Evolutionary conservation across 2,888 invertebrate species (phyloP), one percentile per base, ranked within the genome.

Genomic region (Nezara viridula): DNA sequence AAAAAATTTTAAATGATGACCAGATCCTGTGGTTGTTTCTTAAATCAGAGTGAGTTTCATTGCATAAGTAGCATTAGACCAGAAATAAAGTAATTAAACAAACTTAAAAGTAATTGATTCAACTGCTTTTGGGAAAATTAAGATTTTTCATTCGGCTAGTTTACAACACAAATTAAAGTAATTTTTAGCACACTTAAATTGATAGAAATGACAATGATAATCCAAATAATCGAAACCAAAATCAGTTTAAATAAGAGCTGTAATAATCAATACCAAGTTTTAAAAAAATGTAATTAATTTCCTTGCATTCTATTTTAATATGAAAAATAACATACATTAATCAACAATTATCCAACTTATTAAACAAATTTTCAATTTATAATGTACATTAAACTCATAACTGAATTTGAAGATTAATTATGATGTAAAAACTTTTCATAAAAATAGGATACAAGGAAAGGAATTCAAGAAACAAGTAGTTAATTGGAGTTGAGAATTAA

Each of bases 241-340:
- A 27, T 27, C 12, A 60, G 27, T 60, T 60, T 60, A 60, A 60
- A 60, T 77, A 77, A 24, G 40, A 77, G 40, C 77, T 24, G 77
- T 37, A 77, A 77, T 24, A 24, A 77, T 77, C 9, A 24, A 24
- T 12, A 66, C 32, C 2, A 52, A 12, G 21, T 52, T 7, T 12
- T 52, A n/a, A 55, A 55, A 55, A 10, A n/a, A n/a, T 10, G n/a
- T n/a, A n/a, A 55, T n/a, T 9, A 55, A 32, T 21, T 77, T 40
- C 77, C 77, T 77, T 77, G 77, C 40, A 77, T 77, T 44, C 21
- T 37, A 37, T 73, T 73, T 37, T 77, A 40, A 40, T 27, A 73
- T 37, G 66, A 37, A 37, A 77, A 77, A 37, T 7, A 77, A 21
- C 37, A 9, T 10, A 19, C 19, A 37, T 77, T 37, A 32, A 77